Percentiles rank a stretch among this genome's conserved stretches.
Conservation (phyloP, 1,140 invertebrate genomes). For the Drosophila yakuba region DNA sequence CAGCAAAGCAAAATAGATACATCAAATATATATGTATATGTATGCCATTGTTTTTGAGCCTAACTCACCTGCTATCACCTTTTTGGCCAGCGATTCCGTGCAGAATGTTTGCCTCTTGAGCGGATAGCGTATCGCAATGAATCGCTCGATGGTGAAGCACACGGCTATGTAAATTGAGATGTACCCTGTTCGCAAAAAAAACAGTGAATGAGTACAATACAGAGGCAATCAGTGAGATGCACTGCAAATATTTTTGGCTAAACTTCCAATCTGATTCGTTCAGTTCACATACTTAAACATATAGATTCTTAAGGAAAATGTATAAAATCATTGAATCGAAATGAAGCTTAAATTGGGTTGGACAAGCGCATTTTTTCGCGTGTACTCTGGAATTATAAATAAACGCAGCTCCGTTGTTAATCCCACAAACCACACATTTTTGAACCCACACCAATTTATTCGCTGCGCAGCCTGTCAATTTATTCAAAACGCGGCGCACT, state of each 20-base stretch:
- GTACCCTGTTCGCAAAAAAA: slow-evolving; percentile 85
- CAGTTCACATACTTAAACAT: no score
- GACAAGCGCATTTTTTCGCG: neutral
- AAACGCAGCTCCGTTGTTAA: slow-evolving; percentile 23
- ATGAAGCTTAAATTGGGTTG: neutral
- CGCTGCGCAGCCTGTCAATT: slow-evolving; percentile 37
- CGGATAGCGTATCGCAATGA: slow-evolving; percentile 91
- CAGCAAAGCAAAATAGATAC: slow-evolving; percentile 9
- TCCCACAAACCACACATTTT: slow-evolving; percentile 2
- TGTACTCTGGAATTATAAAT: slow-evolving; percentile 14
- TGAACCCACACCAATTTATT: slow-evolving; percentile 7
- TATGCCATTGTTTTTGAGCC: no score
- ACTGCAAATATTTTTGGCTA: neutral
- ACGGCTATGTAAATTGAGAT: slow-evolving; percentile 92
- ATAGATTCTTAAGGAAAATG: no score
- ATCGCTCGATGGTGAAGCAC: slow-evolving; percentile 91
- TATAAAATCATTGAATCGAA: no score
- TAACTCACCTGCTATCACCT: slow-evolving; percentile 86
- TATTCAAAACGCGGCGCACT: slow-evolving; percentile 55
- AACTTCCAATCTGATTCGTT: neutral
- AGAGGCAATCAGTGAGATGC: slow-evolving; percentile 7
- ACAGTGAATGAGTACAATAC: neutral
- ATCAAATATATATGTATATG: no score
- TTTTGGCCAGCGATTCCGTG: slow-evolving; percentile 87
- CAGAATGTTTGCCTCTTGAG: slow-evolving; percentile 90